Conservation (phyloP, 2,113 vertebrate genomes). For the Phylloscopus trochiloides region DNA sequence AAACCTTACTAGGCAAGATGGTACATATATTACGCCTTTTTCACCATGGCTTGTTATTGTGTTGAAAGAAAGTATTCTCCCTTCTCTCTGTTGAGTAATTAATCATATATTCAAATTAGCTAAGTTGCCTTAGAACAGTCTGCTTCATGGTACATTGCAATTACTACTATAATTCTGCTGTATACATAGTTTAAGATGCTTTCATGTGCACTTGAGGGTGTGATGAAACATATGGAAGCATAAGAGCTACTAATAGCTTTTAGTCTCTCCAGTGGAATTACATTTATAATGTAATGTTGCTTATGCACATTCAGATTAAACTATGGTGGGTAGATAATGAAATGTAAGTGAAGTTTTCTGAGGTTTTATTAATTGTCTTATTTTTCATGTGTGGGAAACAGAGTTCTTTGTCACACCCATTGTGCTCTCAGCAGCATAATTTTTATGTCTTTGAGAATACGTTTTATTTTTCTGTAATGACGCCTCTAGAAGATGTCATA, state of each 20-base stretch:
- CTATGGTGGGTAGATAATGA: not conserved
- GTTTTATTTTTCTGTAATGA: not conserved
- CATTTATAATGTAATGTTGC: not conserved
- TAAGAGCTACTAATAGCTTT: not conserved
- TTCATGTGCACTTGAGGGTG: not conserved
- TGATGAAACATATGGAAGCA: not conserved
- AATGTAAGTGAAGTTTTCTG: not conserved
- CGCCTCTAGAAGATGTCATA: not conserved
- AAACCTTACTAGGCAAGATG: not conserved
- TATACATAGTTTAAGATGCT: not conserved
- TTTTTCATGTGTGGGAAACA: not conserved
- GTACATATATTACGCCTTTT: not conserved
- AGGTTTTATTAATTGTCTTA: not conserved
- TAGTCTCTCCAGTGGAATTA: not conserved
- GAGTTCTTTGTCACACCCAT: not conserved
- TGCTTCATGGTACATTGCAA: not conserved
- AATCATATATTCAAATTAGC: not conserved
- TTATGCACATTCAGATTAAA: not conserved
- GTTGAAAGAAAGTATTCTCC: not conserved
- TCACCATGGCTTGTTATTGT: not conserved
- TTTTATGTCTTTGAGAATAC: not conserved
- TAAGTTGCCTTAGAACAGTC: not conserved
- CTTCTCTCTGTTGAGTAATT: not conserved
- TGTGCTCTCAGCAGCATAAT: not conserved
- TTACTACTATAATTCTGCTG: not conserved